These are phyloP conservation scores for Acanthosepion esculentum DNA, from an alignment of 2,888 invertebrate species.

Conservation along the genomic window DNA sequence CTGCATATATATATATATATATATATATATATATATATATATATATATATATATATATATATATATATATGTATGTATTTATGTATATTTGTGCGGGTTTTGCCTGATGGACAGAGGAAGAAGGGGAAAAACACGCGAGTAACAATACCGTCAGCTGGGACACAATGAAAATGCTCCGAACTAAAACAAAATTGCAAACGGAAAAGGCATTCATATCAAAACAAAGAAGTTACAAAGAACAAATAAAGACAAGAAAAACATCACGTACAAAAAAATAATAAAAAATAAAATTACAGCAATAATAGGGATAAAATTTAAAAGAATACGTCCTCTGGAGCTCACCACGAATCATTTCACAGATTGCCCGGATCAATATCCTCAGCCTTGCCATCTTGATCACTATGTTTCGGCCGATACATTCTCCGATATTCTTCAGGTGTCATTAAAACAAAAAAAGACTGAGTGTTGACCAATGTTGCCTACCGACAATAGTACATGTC, in stretches of 20 bases:
- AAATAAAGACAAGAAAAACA: too few relatives aligned
- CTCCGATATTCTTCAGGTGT: not conserved
- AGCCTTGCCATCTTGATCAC: not conserved
- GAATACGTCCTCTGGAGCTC: not conserved
- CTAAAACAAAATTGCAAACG: too few relatives aligned
- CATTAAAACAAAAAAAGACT: too few relatives aligned
- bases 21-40: not conserved
- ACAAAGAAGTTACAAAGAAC: too few relatives aligned
- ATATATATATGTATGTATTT: not conserved
- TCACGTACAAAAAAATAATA: too few relatives aligned
- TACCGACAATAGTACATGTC: too few relatives aligned
- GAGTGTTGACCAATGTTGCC: too few relatives aligned
- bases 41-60: not conserved
- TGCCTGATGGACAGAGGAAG: not conserved
- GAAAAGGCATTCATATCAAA: too few relatives aligned
- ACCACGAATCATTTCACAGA: not conserved
- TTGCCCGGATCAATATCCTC: not conserved
- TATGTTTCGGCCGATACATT: not conserved
- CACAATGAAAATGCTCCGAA: not conserved
- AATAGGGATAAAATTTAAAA: not conserved
- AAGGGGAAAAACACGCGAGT: not conserved
- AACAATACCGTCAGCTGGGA: not conserved
- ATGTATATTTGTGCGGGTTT: not conserved
- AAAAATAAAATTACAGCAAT: too few relatives aligned
- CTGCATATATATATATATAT: not conserved